Evolutionary conservation across 2,888 invertebrate genomes (phyloP).

Genomic region (Trissolcus japonicus): DNA sequence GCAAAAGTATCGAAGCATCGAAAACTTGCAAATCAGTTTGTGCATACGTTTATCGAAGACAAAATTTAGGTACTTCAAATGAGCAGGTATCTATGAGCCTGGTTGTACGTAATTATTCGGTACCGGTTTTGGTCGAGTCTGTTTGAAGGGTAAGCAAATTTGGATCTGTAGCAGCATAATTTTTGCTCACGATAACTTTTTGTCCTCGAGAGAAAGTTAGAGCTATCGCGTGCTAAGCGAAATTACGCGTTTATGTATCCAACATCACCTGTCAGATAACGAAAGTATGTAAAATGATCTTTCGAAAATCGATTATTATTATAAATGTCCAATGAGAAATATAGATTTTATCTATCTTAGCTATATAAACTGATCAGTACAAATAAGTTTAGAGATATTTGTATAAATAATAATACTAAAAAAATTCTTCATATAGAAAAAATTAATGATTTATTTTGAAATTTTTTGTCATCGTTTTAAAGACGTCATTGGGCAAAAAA

Average conservation of each 20-base stretch:
- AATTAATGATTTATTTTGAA: no score
- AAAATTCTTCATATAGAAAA: no score
- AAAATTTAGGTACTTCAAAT: constrained; percentile 9
- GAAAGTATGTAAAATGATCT: no score
- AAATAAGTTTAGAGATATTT: no score
- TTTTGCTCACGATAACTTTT: constrained; percentile 20
- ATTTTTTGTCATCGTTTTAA: no score
- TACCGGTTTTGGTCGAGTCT: constrained; percentile 44
- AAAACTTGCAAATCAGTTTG: neutral
- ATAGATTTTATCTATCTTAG: no score
- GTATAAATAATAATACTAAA: no score
- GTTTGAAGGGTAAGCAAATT: constrained; percentile 50
- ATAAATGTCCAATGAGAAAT: no score
- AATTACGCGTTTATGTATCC: constrained; percentile 23
- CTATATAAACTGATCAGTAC: no score
- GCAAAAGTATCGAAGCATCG: no score
- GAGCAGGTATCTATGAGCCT: constrained; percentile 13
- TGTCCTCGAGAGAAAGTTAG: constrained; percentile 28
- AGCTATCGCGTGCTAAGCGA: constrained; percentile 27
- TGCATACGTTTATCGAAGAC: neutral
- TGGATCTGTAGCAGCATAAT: constrained; percentile 14
- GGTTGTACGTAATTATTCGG: constrained; percentile 42
- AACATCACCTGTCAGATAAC: constrained; percentile 13
- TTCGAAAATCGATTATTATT: constrained; percentile 2
- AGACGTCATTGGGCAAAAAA: no score